phyloP scores from a whole-genome alignment of 2,888 invertebrate genomes.

The Hipparchia semele region DNA sequence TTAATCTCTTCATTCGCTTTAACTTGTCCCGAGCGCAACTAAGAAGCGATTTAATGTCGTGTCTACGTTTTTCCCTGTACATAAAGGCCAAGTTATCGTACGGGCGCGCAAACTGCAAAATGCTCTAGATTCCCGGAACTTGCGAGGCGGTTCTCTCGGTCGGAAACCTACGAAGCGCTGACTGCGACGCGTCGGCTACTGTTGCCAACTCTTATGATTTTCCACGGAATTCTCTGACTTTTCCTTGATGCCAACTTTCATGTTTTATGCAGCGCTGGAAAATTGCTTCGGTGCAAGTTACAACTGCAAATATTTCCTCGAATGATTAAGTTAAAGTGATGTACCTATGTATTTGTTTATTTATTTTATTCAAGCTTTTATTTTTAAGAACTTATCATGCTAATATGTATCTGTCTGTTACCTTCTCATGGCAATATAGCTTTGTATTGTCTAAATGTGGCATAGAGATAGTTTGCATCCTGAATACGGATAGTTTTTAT shows the following conservation, averaged over 20 bases:
- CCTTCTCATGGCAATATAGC: too few relatives aligned
- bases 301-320: not conserved
- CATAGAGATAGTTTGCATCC: too few relatives aligned
- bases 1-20: conserved; percentile 42
- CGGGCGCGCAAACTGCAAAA: conserved; percentile 76
- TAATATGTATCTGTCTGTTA: too few relatives aligned
- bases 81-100: conserved; percentile 71
- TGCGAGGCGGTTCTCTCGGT: conserved; percentile 57
- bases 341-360: too few relatives aligned
- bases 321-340: not conserved
- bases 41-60: conserved; percentile 46
- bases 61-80: conserved; percentile 61
- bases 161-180: conserved; percentile 78
- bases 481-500: too few relatives aligned
- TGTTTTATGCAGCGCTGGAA: not conserved
- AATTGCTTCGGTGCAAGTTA: not conserved
- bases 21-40: conserved; percentile 38
- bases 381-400: too few relatives aligned
- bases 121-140: conserved; percentile 76
- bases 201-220: conserved; percentile 11
- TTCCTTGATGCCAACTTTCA: conserved; percentile 3
- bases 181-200: conserved; percentile 43
- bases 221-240: conserved; percentile 6
- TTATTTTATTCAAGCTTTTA: too few relatives aligned
- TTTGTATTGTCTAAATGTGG: too few relatives aligned